Percentiles rank a stretch among this genome's conserved stretches.
phyloP scores from a whole-genome alignment of 2,888 invertebrate genomes.

The Xestia c-nigrum region DNA sequence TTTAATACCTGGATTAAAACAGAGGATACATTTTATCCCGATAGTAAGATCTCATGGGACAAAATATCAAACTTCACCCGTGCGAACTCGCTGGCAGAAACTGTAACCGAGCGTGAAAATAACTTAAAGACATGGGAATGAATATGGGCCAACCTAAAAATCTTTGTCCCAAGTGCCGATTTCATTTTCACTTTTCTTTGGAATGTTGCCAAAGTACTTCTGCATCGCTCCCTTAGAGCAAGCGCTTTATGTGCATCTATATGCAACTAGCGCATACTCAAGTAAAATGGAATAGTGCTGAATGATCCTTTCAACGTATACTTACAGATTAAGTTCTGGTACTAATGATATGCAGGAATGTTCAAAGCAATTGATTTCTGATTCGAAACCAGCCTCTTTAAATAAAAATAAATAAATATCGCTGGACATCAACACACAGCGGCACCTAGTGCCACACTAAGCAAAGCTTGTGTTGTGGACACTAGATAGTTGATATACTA shows the following conservation, averaged over 20 bases:
- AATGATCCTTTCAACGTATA: not conserved
- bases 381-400: not conserved
- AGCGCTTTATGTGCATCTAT: slow-evolving; percentile 10
- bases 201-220: slow-evolving; percentile 46
- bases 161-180: slow-evolving; percentile 37
- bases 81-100: too few species aligned
- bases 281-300: not conserved
- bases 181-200: slow-evolving; percentile 45
- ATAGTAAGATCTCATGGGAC: too few species aligned
- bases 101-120: not conserved
- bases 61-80: too few species aligned
- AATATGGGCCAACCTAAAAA: slow-evolving; percentile 29
- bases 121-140: slow-evolving; percentile 2
- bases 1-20: too few species aligned
- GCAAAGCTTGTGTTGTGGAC: too few species aligned
- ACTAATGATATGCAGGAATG: not conserved
- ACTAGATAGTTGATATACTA: too few species aligned
- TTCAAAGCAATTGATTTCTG: not conserved
- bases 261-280: not conserved
- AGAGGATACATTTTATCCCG: too few species aligned
- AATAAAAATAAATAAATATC: too few species aligned
- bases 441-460: too few species aligned
- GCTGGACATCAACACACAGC: too few species aligned
- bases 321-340: not conserved
- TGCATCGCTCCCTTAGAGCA: slow-evolving; percentile 19